Evolutionary conservation across 2,113 vertebrate species (phyloP), one percentile per base, ranked within the genome.

Genomic region (Melospiza melodia): DNA sequence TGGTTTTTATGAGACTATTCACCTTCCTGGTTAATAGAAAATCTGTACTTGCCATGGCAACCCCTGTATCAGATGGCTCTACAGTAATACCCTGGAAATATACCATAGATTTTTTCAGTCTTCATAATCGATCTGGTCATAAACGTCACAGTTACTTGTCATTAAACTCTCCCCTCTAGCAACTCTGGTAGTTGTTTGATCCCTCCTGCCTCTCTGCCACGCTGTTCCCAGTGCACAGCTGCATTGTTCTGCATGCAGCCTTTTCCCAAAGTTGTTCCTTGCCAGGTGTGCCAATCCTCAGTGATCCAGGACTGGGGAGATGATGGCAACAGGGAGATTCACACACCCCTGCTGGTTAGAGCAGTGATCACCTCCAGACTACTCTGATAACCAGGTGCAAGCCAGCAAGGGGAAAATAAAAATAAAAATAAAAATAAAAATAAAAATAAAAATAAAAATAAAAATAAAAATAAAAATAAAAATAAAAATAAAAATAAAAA

Each of bases 11-110:
- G 87, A 89, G 95, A 84, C 48, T 77, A 52, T 87, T 94, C 93
- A 83, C 86, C 84, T 93, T 96, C 84, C 89, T 95, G 67, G 73
- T 87, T 96, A 97, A 97, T 93, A 95, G 90, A 93, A 97, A 95
- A 92, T 95, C 84, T 90, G 89, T 91, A 87, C 89, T 95, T 95
- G 79, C 94, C 84, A 94, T 96, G 82, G 92, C 90, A 96, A 96
- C 91, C 75, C 63, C 69, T 89, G 35, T 88, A 94, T 94, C 84
- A 88, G 84, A 43, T 59, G 71, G 75, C 30, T 9, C 3, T 77
- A 72, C 59, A 87, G 71, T 71, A 87, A 77, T 43, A 69, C 37
- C 73, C 71, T 63, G 72, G 72, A 90, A 96, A 94, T 88, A 88
- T 4, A 80, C 65, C 80, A 84, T 35, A 62, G 77, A 84, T 92